Percentiles rank a stretch among this genome's conserved stretches.
Conservation (phyloP, 1,140 invertebrate species). For the Sitobion miscanthi region DNA sequence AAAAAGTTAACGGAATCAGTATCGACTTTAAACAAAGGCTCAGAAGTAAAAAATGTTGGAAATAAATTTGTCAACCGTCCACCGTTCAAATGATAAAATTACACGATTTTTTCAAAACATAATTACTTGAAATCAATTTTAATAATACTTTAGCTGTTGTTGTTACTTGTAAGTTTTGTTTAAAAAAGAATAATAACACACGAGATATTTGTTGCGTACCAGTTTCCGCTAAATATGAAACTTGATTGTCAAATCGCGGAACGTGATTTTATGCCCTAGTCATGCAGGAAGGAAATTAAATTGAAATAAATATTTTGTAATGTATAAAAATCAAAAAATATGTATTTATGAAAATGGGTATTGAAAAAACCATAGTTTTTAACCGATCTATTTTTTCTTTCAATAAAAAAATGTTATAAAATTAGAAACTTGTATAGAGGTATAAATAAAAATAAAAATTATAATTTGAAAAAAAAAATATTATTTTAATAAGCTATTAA, state of each 20-base stretch:
- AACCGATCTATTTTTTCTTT: no score
- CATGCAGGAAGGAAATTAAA: no score
- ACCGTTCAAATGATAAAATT: conserved; percentile 19
- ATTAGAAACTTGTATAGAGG: no score
- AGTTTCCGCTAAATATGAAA: neutral
- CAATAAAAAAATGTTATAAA: no score
- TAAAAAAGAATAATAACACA: neutral
- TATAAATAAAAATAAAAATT: no score
- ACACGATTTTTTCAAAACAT: neutral
- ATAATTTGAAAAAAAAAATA: no score
- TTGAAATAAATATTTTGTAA: no score
- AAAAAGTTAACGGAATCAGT: neutral
- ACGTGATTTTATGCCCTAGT: no score
- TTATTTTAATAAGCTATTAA: no score
- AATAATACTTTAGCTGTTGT: neutral
- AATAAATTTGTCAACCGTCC: neutral
- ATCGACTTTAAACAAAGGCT: neutral
- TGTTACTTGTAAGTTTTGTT: neutral
- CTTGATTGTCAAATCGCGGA: neutral
- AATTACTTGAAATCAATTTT: neutral
- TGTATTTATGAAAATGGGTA: no score
- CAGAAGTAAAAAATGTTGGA: neutral
- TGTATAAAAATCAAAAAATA: no score
- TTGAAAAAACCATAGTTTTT: no score
- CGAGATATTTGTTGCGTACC: neutral